Percentiles rank a stretch among this genome's conserved stretches.
phyloP scores from a whole-genome alignment of 2,113 vertebrate genomes.

The Pardalotus punctatus region DNA sequence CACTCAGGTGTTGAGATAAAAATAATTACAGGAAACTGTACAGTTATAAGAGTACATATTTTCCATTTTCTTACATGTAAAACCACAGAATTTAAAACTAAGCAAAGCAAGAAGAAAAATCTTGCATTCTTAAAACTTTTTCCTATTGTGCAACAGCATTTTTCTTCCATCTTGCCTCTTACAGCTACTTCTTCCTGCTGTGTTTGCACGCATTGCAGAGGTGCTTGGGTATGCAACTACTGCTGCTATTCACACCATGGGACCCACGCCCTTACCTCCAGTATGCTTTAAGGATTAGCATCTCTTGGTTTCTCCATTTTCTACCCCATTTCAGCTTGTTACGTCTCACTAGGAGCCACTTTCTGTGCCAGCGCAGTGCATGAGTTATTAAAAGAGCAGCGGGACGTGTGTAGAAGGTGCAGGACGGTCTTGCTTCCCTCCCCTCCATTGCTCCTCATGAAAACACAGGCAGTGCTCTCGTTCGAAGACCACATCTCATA shows the following conservation, averaged over 20 bases:
- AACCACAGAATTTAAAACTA: slow-evolving; percentile 55
- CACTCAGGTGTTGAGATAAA: background rate
- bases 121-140: slow-evolving; percentile 19
- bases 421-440: background rate
- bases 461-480: background rate
- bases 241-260: background rate
- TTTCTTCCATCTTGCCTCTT: slow-evolving; percentile 46
- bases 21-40: background rate
- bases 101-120: slow-evolving; percentile 52
- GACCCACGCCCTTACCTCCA: slow-evolving; percentile 19
- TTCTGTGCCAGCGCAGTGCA: background rate
- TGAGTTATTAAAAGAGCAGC: slow-evolving; percentile 1
- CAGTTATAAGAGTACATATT: slow-evolving; percentile 29
- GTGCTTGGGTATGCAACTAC: background rate
- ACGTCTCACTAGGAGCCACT: background rate
- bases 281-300: slow-evolving; percentile 9
- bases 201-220: background rate
- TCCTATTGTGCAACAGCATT: background rate
- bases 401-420: background rate
- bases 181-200: slow-evolving; percentile 42
- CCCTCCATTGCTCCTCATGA: background rate
- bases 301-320: slow-evolving; percentile 31
- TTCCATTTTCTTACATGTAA: slow-evolving; percentile 40
- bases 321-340: slow-evolving; percentile 2
- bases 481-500: fast-evolving